These are phyloP conservation scores for Lutraria lutraria DNA, from an alignment of 2,888 invertebrate genomes.

Conservation along the genomic window DNA sequence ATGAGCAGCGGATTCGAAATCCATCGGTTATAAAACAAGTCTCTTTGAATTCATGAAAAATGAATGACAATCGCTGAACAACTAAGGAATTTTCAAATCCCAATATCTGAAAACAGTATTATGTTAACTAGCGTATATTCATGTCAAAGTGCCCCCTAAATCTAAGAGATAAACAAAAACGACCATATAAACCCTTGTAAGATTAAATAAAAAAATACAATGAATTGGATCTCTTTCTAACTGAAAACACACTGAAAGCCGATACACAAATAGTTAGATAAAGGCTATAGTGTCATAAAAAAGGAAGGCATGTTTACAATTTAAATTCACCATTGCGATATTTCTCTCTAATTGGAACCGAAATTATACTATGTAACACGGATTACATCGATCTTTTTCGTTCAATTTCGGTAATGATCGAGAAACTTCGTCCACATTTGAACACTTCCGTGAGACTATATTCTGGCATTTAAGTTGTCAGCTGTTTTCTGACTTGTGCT, in stretches of 20 bases:
- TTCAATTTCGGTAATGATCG: neutral
- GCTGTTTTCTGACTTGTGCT: neutral
- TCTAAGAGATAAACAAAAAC: neutral
- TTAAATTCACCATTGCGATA: neutral
- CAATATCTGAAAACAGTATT: conserved; percentile 8
- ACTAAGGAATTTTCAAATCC: neutral
- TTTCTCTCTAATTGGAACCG: neutral
- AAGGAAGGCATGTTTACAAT: neutral
- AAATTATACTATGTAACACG: neutral
- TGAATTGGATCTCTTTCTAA: neutral
- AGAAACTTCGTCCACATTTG: neutral
- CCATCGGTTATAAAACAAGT: neutral
- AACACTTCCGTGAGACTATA: neutral
- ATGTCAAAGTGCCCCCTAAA: conserved; percentile 1
- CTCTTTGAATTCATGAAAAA: neutral
- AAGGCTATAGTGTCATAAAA: neutral
- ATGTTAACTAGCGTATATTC: neutral
- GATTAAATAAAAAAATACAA: neutral
- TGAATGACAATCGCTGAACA: neutral
- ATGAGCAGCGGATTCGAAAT: neutral
- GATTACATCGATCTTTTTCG: neutral
- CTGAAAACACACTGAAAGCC: neutral
- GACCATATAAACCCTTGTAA: neutral
- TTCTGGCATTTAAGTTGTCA: neutral
- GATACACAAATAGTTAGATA: neutral